These are phyloP conservation scores for Pipistrellus nathusii DNA, from an alignment of 2,797 vertebrate genomes.

Conservation along the genomic window DNA sequence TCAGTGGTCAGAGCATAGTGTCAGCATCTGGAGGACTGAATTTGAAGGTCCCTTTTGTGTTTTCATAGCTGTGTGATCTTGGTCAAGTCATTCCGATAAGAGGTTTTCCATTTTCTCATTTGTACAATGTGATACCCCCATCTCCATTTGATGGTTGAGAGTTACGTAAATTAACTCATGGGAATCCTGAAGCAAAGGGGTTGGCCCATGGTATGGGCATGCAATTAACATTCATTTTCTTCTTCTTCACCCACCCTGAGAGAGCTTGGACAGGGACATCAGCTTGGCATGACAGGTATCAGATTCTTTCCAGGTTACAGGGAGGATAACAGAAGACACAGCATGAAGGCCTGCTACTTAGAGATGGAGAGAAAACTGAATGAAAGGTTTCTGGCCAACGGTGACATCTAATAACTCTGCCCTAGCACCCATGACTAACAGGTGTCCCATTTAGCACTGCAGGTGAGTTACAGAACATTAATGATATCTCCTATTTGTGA, in stretches of 20 bases:
- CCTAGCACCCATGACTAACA: rapidly evolving
- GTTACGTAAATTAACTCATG: background rate
- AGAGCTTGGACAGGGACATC: background rate
- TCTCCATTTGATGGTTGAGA: rapidly evolving
- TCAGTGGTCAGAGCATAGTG: rapidly evolving
- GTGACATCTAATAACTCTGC: rapidly evolving
- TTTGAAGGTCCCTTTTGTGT: too few relatives aligned
- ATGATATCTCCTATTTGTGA: background rate
- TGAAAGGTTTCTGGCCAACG: rapidly evolving
- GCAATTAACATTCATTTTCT: rapidly evolving
- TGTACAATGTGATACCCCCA: background rate
- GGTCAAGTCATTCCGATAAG: too few relatives aligned
- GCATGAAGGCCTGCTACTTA: background rate
- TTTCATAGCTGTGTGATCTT: background rate
- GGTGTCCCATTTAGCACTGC: background rate
- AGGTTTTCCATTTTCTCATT: background rate
- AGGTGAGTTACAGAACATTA: background rate
- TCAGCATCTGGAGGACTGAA: background rate
- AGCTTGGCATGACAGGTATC: background rate
- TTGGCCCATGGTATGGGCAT: rapidly evolving
- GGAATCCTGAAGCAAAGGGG: background rate
- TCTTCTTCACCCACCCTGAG: too few relatives aligned
- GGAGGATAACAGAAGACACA: too few relatives aligned
- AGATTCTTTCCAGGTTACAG: background rate
- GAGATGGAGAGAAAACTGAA: background rate